Evolutionary conservation across 2,113 vertebrate genomes (phyloP).

Genomic region (Pseudois nayaur): DNA sequence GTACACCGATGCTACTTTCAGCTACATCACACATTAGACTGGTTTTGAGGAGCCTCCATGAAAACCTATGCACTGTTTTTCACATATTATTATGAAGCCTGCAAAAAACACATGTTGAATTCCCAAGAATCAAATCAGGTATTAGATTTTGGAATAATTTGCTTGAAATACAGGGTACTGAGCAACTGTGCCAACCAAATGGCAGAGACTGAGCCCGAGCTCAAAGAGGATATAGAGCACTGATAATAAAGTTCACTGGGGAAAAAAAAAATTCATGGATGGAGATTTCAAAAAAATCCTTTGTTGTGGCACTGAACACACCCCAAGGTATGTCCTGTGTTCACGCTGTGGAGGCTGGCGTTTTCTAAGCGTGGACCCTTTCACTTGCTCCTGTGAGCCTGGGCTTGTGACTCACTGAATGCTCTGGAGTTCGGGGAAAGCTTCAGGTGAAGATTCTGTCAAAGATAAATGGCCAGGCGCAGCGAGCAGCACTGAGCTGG

Average conservation of each 20-base stretch:
- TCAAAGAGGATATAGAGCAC: neutral
- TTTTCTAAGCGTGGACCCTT: neutral
- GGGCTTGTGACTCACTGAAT: fast-evolving
- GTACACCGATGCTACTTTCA: fast-evolving
- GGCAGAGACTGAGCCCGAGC: neutral
- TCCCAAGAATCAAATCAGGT: neutral
- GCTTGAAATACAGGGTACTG: neutral
- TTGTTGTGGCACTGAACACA: too few relatives aligned
- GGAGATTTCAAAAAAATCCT: neutral
- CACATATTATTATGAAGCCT: neutral
- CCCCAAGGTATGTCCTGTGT: fast-evolving
- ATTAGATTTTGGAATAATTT: neutral
- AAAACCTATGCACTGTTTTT: neutral
- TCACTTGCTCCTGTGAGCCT: fast-evolving
- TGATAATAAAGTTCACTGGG: fast-evolving
- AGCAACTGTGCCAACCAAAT: neutral
- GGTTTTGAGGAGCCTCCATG: neutral
- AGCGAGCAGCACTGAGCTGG: neutral
- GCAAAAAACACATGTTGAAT: neutral
- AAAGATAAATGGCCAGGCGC: conserved; percentile 58
- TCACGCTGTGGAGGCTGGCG: fast-evolving
- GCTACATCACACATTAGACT: neutral
- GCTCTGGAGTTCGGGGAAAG: neutral
- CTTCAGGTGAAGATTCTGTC: conserved; percentile 50
- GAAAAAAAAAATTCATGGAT: neutral